Conservation (phyloP, 2,113 vertebrate genomes). For the Puntigrus tetrazona region DNA sequence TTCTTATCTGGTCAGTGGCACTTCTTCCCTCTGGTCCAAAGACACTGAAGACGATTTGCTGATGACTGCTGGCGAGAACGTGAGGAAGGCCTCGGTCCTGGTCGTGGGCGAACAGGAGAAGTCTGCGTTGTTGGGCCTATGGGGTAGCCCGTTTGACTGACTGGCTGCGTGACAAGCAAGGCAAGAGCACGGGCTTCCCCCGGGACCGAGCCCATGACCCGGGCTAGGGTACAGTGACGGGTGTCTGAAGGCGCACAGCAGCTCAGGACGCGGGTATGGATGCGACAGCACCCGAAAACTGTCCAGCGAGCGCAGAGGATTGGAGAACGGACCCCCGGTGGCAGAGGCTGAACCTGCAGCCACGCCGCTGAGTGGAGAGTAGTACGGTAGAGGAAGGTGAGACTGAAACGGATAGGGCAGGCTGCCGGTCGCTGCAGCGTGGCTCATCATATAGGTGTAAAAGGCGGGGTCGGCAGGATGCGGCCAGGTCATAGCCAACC, state of each 20-base stretch:
- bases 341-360: conserved; percentile 81
- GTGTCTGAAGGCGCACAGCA: conserved; percentile 95
- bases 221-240: conserved; percentile 89
- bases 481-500: conserved; percentile 97
- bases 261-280: conserved; percentile 93
- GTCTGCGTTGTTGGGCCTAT: conserved; percentile 85
- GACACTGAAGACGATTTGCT: conserved; percentile 91
- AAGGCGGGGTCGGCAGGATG: conserved; percentile 97
- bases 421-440: conserved; percentile 93
- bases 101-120: conserved; percentile 91
- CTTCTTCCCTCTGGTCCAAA: conserved; percentile 96
- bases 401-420: conserved; percentile 95
- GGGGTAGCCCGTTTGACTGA: conserved; percentile 80
- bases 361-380: conserved; percentile 87
- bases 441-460: conserved; percentile 99
- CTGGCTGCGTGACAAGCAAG: conserved; percentile 88
- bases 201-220: conserved; percentile 86
- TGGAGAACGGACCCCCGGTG: conserved; percentile 81
- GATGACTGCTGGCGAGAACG: conserved; percentile 93
- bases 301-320: conserved; percentile 90
- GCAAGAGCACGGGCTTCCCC: conserved; percentile 89
- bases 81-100: conserved; percentile 94
- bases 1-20: conserved; percentile 93
- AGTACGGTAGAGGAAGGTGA: conserved; percentile 95
- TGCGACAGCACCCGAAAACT: conserved; percentile 94